Base-by-base conservation (phyloP, 1,140 invertebrate species). In the Sinonovacula constricta region DNA sequence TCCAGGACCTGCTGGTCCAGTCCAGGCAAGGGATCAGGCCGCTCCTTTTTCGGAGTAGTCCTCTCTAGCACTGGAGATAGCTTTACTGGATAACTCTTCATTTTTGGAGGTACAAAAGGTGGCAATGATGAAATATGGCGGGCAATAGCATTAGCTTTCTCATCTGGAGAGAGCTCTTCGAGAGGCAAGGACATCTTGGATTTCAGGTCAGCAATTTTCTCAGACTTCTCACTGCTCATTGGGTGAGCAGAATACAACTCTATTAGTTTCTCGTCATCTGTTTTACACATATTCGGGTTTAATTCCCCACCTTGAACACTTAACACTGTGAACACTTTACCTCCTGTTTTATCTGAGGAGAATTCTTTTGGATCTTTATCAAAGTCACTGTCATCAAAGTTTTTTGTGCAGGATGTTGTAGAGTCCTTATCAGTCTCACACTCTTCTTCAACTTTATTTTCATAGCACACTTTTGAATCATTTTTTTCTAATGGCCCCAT, bases 221-320 rank as follows among this genome's bases (percentile, higher is more conserved):
- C 56, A 60, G 34, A 54, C 30, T 24, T 77, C n/a, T 62, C 65
- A n/a, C 26, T 24, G 49, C 60, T 79, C 39, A 71, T 18, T 45
- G 67, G 69, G 60, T 75, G 45, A 71, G 75, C 63, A 22, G 65
- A 66, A 12, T 79, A 81, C 12, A 88, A 75, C 57, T 86, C 88
- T 57, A 89, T 85, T 15, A 89, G 39, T 79, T 89, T 89, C 77
- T 89, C 88, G 78, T 89, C 88, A 85, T 89, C 88, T 49, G 88
- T 89, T 83, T 89, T 88, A 77, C 76, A 83, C 28, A 53, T 60
- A 45, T 59, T 49, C 15, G 34, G 67, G 26, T 57, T 28, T 60
- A 72, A 67, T 36, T 45, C 51, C 28, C 81, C 81, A 63, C 70
- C 80, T 56, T 85, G 84, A 28, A 87, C 84, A 79, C 84, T 82